Evolutionary conservation across 2,113 vertebrate genomes (phyloP), one percentile per base, ranked within the genome.

Genomic region (Globicephala melas): DNA sequence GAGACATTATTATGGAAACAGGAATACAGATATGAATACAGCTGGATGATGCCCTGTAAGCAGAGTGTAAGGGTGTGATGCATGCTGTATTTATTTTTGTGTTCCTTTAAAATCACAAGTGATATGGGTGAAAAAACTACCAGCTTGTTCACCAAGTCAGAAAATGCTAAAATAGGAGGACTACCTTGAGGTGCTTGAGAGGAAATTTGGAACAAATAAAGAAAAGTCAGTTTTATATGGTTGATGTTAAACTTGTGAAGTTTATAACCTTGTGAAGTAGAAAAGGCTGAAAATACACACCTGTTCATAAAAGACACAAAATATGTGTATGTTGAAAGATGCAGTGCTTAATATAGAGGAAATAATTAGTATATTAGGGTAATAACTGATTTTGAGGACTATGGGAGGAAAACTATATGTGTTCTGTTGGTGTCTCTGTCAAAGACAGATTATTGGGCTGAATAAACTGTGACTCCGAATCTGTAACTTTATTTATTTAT

Each of bases 21-120:
- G 58, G 65, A 88, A 71, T 63, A 50, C 26, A 92, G 62, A 33
- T 83, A 14, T 21, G 7, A 91, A 50, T 74, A 53, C 53, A 70
- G 41, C 73, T 94, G 33, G 33, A 20, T 62, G 10, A 14, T 91
- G 33, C 21, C 62, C 36, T 91, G 36, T 71, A 81, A 76, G 25
- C 33, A 71, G 76, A 83, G 41, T 93, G 21, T 86, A 82, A 93
- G 74, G 62, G 18, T 13, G 41, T 63, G 28, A 65, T 14, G 31
- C 18, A 53, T 71, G 20, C 71, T 31, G 0, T 81, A 13, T 95
- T 89, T 87, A 53, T 76, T 97, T 83, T 88, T 93, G 14, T 63
- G 65, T 93, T 88, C 23, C n/a, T 96, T 95, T 84, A 93, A 77
- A 85, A 83, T 90, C 14, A 80, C 31, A 60, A 77, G 20, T 31